Evolutionary conservation across 2,888 invertebrate genomes (phyloP).

Genomic region (Platycnemis pennipes): DNA sequence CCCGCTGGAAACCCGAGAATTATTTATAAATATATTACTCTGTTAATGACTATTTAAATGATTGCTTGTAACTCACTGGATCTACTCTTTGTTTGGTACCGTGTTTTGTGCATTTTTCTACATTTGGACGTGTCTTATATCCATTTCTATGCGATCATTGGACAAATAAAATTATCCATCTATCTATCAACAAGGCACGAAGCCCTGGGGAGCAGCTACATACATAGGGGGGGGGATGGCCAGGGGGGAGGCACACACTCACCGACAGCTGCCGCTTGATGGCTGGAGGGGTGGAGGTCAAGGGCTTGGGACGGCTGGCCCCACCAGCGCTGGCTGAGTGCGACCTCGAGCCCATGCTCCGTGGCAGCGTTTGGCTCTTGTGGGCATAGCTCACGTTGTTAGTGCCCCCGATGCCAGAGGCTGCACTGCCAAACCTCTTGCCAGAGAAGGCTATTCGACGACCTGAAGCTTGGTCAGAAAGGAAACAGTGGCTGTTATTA

Average conservation of each 20-base stretch:
- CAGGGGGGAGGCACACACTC: constrained; percentile 77
- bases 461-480: constrained; percentile 85
- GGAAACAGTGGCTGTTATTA: constrained; percentile 47
- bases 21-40: no score
- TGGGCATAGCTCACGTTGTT: constrained; percentile 54
- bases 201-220: no score
- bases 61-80: no score
- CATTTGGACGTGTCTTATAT: no score
- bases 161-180: no score
- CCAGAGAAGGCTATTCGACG: constrained; percentile 89
- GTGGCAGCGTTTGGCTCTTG: constrained; percentile 92
- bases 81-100: no score
- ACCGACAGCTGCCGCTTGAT: constrained; percentile 91
- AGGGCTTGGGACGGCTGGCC: constrained; percentile 82
- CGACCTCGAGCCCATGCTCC: constrained; percentile 87
- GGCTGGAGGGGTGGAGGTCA: constrained; percentile 91
- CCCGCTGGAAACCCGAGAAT: no score
- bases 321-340: constrained; percentile 69
- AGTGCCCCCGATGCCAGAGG: constrained; percentile 83
- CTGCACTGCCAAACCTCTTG: constrained; percentile 81
- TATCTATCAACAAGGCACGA: no score
- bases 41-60: no score
- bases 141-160: no score
- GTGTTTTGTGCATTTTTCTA: no score
- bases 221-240: no score